Evolutionary conservation across 2,113 vertebrate genomes (phyloP), one percentile per base, ranked within the genome.

Genomic region (Tretioscincus oriximinensis): DNA sequence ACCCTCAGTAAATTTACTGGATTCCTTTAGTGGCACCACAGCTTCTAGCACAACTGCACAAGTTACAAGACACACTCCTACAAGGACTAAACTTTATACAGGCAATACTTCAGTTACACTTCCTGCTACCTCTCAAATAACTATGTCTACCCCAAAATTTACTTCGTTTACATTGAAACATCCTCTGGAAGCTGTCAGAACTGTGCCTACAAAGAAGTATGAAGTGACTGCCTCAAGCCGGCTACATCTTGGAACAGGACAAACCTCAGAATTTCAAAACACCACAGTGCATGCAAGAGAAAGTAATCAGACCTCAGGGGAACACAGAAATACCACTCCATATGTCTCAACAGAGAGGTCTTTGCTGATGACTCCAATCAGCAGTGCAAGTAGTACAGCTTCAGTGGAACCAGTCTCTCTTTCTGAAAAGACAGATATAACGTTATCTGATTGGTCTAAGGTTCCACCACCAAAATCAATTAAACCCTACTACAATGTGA

Each of bases 241-340:
- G 69, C 71, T 88, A 78, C 85, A 85, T 67, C 41, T 1, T 6
- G 81, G 84, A 54, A 77, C 77, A 24, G 88, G 70, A 4, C 80
- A 84, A 26, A 80, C 90, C 78, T 89, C 88, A 78, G 79, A 84
- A 85, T 3, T 87, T 76, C 88, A 86, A 86, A 76, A 91, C 2
- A 35, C 83, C 86, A 90, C 31, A 5, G 18, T 77, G 45, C 77
- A 29, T 82, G 31, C 80, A 63, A 78, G 77, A 81, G 79, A 84
- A 84, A 90, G 78, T 24, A 82, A 60, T 58, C 78, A 85, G 21
- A 69, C 70, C 64, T 35, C 78, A 51, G 18, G 78, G 41, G 35
- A 84, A 11, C 69, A 80, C 80, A 83, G 75, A 81, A 90, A 88
- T 45, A 1, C 67, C 78, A 85, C 24, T 75, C 85, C 58, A 24